Evolutionary conservation across 2,113 vertebrate genomes (phyloP).

Genomic region (Ptilonorhynchus violaceus): DNA sequence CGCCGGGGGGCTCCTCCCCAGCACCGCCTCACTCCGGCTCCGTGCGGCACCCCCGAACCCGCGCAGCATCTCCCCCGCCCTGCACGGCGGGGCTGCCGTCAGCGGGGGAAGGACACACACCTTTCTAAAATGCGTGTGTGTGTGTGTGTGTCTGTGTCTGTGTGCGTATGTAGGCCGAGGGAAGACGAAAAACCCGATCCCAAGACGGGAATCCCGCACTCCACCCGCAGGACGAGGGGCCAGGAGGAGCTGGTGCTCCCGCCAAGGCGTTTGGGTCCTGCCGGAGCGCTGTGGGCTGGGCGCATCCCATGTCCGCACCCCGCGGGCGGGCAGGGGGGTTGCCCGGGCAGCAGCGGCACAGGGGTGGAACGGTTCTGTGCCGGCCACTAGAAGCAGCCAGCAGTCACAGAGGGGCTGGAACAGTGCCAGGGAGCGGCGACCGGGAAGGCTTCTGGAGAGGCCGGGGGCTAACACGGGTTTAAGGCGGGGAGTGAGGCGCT

Average conservation of each 20-base stretch:
- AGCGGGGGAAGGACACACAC: too few relatives aligned
- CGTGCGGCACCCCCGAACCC: too few relatives aligned
- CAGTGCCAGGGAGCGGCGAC: rapidly evolving
- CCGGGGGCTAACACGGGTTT: neutral
- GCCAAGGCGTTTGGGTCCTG: rapidly evolving
- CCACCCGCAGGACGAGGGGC: rapidly evolving
- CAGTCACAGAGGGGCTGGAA: rapidly evolving
- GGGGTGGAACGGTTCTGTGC: too few relatives aligned
- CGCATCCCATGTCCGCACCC: rapidly evolving
- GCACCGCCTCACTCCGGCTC: neutral
- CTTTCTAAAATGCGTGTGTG: rapidly evolving
- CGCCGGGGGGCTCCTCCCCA: neutral
- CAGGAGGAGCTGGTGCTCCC: neutral
- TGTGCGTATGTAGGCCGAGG: too few relatives aligned
- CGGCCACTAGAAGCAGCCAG: neutral
- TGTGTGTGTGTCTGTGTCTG: too few relatives aligned
- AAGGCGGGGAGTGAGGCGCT: rapidly evolving
- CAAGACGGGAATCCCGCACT: rapidly evolving
- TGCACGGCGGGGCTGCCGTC: rapidly evolving
- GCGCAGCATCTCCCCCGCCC: neutral
- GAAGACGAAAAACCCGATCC: rapidly evolving
- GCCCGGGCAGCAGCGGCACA: rapidly evolving
- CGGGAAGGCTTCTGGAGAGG: neutral
- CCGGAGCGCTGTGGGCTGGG: rapidly evolving
- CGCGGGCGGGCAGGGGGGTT: rapidly evolving